Conservation (phyloP, 2,113 vertebrate species). For the Caretta caretta region DNA sequence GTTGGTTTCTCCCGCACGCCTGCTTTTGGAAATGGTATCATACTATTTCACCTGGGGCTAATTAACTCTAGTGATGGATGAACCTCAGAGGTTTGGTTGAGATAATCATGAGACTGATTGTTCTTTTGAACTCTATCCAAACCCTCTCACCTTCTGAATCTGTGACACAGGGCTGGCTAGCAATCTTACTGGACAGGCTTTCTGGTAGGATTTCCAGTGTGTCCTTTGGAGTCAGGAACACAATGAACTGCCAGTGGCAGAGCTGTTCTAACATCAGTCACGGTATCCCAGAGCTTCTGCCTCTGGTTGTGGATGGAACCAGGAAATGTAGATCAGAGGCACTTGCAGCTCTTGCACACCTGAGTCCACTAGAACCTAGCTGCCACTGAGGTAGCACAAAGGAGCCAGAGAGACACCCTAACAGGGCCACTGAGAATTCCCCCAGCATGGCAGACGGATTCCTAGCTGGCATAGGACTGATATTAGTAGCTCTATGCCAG, state of each 20-base stretch:
- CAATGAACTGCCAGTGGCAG: background rate
- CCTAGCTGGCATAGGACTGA: background rate
- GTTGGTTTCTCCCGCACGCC: background rate
- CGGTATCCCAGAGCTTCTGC: background rate
- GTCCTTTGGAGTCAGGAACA: background rate
- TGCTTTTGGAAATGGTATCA: background rate
- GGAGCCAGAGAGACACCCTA: background rate
- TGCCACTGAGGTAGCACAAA: background rate
- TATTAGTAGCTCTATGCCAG: background rate
- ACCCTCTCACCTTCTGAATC: background rate
- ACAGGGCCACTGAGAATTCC: background rate
- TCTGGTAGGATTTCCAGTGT: background rate
- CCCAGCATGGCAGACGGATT: background rate
- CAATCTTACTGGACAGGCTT: background rate
- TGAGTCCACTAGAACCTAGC: background rate
- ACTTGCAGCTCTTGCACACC: background rate
- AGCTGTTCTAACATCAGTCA: background rate
- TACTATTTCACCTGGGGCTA: background rate
- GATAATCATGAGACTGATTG: background rate
- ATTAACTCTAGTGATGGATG: conserved; percentile 22
- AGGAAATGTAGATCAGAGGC: background rate
- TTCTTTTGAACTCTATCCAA: background rate
- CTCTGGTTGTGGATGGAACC: background rate
- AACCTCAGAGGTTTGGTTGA: conserved; percentile 16
- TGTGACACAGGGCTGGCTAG: background rate